These are phyloP conservation scores for Drosophila quadrilineata DNA, from an alignment of 1,140 invertebrate genomes.

Conservation along the genomic window DNA sequence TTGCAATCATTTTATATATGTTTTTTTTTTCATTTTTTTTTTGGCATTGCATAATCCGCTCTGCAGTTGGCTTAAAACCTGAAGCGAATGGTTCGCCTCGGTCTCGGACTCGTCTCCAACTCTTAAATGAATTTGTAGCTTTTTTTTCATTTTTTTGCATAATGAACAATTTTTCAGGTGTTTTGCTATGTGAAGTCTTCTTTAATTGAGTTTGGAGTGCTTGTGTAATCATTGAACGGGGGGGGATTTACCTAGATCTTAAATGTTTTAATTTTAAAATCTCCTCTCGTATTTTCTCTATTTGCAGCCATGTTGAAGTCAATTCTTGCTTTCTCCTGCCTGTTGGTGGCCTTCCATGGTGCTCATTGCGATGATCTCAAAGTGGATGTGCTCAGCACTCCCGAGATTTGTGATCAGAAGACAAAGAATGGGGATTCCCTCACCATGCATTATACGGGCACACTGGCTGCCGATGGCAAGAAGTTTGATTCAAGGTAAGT, in stretches of 20 bases:
- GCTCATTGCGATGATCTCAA: slow-evolving; percentile 85
- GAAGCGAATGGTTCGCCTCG: slow-evolving; percentile 2
- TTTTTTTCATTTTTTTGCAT: too few species aligned
- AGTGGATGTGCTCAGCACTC: slow-evolving; percentile 89
- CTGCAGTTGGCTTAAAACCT: slow-evolving; percentile 57
- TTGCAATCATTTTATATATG: too few species aligned
- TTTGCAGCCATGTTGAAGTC: slow-evolving; percentile 75
- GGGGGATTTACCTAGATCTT: too few species aligned
- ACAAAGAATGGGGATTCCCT: slow-evolving; percentile 94
- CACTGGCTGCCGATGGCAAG: slow-evolving; percentile 89
- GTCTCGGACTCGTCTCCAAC: neutral
- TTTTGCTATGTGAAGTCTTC: slow-evolving; percentile 34
- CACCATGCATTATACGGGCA: slow-evolving; percentile 97
- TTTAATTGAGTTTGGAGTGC: slow-evolving; percentile 44
- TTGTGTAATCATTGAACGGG: slow-evolving; percentile 43
- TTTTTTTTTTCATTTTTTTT: too few species aligned
- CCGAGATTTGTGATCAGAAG: slow-evolving; percentile 90
- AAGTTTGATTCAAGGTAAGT: slow-evolving; percentile 97
- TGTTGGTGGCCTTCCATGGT: slow-evolving; percentile 80
- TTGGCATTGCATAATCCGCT: slow-evolving; percentile 64
- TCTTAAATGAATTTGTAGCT: slow-evolving; percentile 63
- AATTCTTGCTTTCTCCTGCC: slow-evolving; percentile 72
- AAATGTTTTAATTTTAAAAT: neutral
- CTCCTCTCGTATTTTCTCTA: neutral
- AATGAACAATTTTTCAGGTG: slow-evolving; percentile 64